These are phyloP conservation scores for Magallana ariakensis DNA, from an alignment of 1,140 invertebrate species.

Conservation along the genomic window DNA sequence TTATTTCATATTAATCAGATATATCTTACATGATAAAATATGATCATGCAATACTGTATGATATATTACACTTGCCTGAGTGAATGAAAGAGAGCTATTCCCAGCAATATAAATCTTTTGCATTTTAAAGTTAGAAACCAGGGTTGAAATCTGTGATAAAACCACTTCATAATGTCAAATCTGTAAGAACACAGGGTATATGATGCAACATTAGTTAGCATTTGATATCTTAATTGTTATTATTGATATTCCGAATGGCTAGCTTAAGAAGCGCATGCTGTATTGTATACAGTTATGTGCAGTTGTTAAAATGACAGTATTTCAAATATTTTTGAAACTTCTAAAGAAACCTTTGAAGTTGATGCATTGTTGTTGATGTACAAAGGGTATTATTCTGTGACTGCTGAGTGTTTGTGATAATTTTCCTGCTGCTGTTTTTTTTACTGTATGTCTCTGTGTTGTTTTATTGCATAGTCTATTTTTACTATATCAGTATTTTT, in stretches of 20 bases:
- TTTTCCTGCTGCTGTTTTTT: not conserved
- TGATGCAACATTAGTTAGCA: too few species aligned
- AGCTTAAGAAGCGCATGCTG: too few species aligned
- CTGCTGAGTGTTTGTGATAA: not conserved
- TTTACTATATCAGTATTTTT: slow-evolving; percentile 21
- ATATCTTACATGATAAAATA: not conserved
- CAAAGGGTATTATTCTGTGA: not conserved
- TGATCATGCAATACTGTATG: not conserved
- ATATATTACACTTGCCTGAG: not conserved
- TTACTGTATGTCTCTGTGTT: not conserved
- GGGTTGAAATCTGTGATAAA: not conserved
- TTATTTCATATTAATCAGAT: not conserved
- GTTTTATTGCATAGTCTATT: slow-evolving; percentile 19
- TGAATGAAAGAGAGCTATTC: not conserved
- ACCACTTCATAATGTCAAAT: not conserved
- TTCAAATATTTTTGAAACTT: too few species aligned
- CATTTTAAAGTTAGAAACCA: not conserved
- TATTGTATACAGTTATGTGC: too few species aligned
- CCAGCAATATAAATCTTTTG: not conserved
- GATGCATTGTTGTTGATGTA: too few species aligned
- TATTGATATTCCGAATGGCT: too few species aligned
- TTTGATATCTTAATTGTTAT: too few species aligned
- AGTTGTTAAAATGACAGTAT: too few species aligned
- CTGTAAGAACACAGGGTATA: too few species aligned
- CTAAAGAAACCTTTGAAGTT: too few species aligned